Evolutionary conservation across 2,797 vertebrate genomes (phyloP), one percentile per base, ranked within the genome.

Genomic region (Myoxocephalus aenaeus): DNA sequence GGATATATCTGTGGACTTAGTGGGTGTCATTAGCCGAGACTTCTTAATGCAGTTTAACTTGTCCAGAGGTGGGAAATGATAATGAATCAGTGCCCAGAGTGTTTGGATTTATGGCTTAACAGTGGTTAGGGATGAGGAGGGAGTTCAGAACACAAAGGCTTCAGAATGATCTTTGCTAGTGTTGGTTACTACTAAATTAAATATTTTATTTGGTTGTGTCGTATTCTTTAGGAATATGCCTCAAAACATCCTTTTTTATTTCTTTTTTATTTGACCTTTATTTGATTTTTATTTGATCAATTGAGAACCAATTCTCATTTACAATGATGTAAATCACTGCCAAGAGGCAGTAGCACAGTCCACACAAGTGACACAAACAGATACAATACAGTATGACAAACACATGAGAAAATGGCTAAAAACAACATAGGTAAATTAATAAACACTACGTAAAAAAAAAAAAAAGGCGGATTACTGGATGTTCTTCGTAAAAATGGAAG

Each of bases 11-110:
- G 15, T 46, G 44, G 65, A n/a, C 51, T 72, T 17, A 1, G 34
- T 20, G 58, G 48, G 10, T 54, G 61, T 73, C 74, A 69, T 70
- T 73, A 70, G 44, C 64, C 9, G 17, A 67, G 56, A 70, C 32
- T 56, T 42, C 57, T 70, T 58, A 64, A 65, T 70, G 75, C 46
- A 53, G 42, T 73, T 70, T 15, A 77, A 63, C 27, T 69, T n/a
- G 15, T 77, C 65, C 32, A 57, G 46, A 40, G 68, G 66, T 65
- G 29, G 44, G 53, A 56, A 50, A 71, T 69, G 72, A 75, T 77
- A 18, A 70, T 32, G 18, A 54, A 46, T 57, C 20, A 29, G 65
- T 9, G 22, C 40, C 44, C 11, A 18, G 15, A 10, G 20, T 59
- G 15, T 75, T 57, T 13, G 34, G 50, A 73, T 83, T 53, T 36